A percentile compares a stretch with the other conserved stretches of the same genome.
Evolutionary conservation across 2,797 vertebrate genomes (phyloP).

Genomic region (Enteromius paludinosus): DNA sequence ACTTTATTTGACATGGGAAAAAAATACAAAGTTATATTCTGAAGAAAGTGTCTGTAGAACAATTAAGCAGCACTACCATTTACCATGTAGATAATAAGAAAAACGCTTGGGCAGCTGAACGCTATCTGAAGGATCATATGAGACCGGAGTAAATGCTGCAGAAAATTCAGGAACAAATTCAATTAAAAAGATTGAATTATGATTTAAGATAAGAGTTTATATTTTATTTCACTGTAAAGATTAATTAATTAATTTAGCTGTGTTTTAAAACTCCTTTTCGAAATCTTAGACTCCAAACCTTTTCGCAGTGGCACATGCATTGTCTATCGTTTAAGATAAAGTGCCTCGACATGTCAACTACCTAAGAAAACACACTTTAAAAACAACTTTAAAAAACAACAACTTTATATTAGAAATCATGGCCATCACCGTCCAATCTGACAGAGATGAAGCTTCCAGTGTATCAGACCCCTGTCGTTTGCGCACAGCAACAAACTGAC

Average conservation of each 20-base stretch:
- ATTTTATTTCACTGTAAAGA: neutral
- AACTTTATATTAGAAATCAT: slow-evolving; percentile 53
- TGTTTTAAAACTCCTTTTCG: no score
- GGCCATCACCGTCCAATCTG: slow-evolving; percentile 22
- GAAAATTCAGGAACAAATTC: neutral
- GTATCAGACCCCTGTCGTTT: slow-evolving; percentile 82
- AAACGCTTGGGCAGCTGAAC: neutral
- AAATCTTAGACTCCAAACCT: neutral
- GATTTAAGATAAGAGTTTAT: no score
- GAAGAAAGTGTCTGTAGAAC: neutral
- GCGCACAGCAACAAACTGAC: slow-evolving; percentile 69
- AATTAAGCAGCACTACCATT: neutral
- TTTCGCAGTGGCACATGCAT: neutral
- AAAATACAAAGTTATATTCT: neutral
- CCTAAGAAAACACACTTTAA: neutral
- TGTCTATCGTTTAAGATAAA: neutral
- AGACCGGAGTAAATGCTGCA: neutral
- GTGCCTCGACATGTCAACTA: neutral
- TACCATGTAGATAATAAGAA: neutral
- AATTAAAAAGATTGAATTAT: neutral
- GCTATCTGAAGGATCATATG: neutral
- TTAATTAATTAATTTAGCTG: neutral
- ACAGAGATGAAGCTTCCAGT: slow-evolving; percentile 76
- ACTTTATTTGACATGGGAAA: neutral
- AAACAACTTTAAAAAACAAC: slow-evolving; percentile 10